Evolutionary conservation across 2,113 vertebrate species (phyloP).

Genomic region (Lasiurus borealis): DNA sequence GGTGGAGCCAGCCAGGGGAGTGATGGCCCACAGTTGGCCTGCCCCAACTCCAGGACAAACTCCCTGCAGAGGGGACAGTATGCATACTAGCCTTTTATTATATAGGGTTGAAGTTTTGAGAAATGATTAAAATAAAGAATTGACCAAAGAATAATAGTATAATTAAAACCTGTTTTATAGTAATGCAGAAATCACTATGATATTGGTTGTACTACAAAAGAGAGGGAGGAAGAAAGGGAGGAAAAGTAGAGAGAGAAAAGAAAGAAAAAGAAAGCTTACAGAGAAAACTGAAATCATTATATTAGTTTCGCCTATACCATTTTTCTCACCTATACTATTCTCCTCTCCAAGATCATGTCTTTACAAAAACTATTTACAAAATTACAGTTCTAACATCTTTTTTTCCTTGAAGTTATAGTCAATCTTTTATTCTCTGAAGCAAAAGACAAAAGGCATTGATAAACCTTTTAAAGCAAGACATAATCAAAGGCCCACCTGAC

Average conservation of each 20-base stretch:
- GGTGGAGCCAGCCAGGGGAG: too few species aligned
- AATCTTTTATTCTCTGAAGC: background rate
- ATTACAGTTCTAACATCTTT: too few species aligned
- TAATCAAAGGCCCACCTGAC: too few species aligned
- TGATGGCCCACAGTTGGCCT: rapidly evolving
- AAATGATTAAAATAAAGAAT: background rate
- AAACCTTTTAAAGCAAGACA: background rate
- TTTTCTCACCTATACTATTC: too few species aligned
- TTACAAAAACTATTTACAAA: too few species aligned
- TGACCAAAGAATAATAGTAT: background rate
- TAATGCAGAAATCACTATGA: background rate
- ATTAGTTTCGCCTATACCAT: too few species aligned
- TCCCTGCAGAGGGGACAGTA: too few species aligned
- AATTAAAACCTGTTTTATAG: background rate
- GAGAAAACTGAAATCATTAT: too few species aligned
- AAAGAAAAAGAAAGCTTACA: background rate
- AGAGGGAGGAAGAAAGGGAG: background rate
- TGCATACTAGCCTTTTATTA: too few species aligned
- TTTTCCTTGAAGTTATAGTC: too few species aligned
- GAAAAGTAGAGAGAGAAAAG: background rate
- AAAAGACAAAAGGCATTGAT: background rate
- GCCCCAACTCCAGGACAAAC: too few species aligned
- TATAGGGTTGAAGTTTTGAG: background rate
- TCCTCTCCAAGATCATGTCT: too few species aligned
- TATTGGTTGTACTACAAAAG: background rate